Base-by-base conservation (phyloP, 1,140 invertebrate species). In the Leptonema lineaticorne region DNA sequence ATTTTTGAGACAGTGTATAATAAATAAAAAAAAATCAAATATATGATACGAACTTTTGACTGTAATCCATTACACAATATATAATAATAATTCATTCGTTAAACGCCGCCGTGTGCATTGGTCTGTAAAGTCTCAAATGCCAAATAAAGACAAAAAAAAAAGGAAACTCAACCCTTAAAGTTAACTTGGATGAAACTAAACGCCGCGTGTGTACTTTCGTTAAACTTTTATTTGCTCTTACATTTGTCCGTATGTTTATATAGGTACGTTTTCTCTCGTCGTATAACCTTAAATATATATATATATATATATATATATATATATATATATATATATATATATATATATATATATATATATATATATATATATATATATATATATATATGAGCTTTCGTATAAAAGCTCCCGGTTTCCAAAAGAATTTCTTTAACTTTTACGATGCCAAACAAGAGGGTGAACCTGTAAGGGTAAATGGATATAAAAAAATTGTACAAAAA, bases 211-310 rank as follows among this genome's bases (percentile, higher is more conserved):
- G 9, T 59, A 33, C 28, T 59, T 28, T 16, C 57, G 28, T 59
- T 59, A 59, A 59, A 59, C 57, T 59, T 59, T 59, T 59, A 59
- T 59, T 59, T 33, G 30, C 57, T 59, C 57, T 8, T 11, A 26
- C 24, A 24, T 48, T 18, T 48, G n/a, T 48, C 46, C 46, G 46
- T 20, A 22, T 22, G 18, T 22, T 11, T 16, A 50, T 16, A 50
- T 16, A 22, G n/a, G n/a, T n/a, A n/a, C n/a, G n/a, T n/a, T n/a
- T n/a, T n/a, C n/a, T n/a, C n/a, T n/a, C n/a, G n/a, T n/a, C n/a
- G n/a, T n/a, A n/a, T n/a, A n/a, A n/a, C n/a, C n/a, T n/a, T 18
- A 22, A 16, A 1, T 7, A 20, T 50, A n/a, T 46, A n/a, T 9
- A 46, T 46, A 16, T 50, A n/a, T 46, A 4, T 20, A 48, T 14